These are phyloP conservation scores for Hypocryptadius cinnamomeus DNA, from an alignment of 2,113 vertebrate genomes.

Conservation along the genomic window DNA sequence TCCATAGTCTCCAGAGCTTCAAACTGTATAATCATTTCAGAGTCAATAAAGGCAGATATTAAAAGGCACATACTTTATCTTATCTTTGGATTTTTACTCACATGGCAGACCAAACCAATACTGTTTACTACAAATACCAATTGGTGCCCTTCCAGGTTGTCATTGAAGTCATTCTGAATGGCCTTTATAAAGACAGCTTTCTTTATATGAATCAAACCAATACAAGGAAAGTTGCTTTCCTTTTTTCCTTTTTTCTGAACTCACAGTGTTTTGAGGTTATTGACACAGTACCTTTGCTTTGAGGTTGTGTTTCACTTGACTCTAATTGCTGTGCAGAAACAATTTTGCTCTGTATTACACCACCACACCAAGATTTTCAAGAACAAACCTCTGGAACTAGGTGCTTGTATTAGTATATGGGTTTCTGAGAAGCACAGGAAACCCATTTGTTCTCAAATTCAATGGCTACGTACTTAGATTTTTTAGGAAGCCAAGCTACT, in stretches of 20 bases:
- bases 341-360: neutral
- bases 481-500: neutral
- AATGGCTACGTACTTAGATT: neutral
- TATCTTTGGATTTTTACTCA: neutral
- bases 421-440: neutral
- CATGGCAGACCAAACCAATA: neutral
- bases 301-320: neutral
- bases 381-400: neutral
- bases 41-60: neutral
- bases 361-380: neutral
- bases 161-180: neutral
- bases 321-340: neutral
- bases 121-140: neutral
- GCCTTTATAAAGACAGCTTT: neutral
- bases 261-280: neutral
- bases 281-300: neutral
- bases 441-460: neutral
- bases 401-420: neutral
- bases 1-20: neutral
- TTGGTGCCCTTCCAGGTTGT: neutral
- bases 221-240: neutral
- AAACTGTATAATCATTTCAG: neutral
- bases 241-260: neutral
- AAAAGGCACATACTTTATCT: neutral
- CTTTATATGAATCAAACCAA: neutral